Percentiles rank a stretch among this genome's conserved stretches.
phyloP scores from a whole-genome alignment of 1,140 invertebrate species.

The Papilio dardanus region DNA sequence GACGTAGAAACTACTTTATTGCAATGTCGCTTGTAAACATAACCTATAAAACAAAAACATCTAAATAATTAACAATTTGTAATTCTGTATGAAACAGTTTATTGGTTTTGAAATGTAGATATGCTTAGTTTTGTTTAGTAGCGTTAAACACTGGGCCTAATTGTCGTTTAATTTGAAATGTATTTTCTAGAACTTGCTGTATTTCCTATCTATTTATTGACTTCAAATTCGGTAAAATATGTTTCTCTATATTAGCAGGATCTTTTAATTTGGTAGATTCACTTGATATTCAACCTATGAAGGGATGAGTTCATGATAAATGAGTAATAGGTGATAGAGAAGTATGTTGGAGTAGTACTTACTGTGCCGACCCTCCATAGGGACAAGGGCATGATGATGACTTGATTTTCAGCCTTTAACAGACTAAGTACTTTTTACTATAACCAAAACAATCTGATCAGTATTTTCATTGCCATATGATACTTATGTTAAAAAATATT shows the following conservation, averaged over 20 bases:
- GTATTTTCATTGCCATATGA: background rate
- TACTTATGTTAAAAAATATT: too few species aligned
- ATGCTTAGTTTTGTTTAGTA: background rate
- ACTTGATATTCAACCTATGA: too few species aligned
- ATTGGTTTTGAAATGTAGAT: background rate
- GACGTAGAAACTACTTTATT: slow-evolving; percentile 5
- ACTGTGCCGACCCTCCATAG: too few species aligned
- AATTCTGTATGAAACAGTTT: background rate
- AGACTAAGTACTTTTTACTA: background rate
- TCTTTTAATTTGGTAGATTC: background rate
- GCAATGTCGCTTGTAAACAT: slow-evolving; percentile 60
- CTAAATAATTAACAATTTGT: background rate
- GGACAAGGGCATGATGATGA: background rate
- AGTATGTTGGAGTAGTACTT: too few species aligned
- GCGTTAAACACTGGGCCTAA: background rate
- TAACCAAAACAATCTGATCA: background rate
- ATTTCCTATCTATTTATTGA: background rate
- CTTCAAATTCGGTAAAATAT: background rate
- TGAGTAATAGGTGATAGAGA: too few species aligned
- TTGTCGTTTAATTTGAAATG: background rate
- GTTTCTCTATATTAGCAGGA: background rate
- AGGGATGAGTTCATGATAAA: too few species aligned
- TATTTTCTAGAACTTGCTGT: too few species aligned
- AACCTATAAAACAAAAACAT: slow-evolving; percentile 54
- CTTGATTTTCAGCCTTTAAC: too few species aligned